phyloP scores from a whole-genome alignment of 2,113 vertebrate species.

The Pollachius pollachius region DNA sequence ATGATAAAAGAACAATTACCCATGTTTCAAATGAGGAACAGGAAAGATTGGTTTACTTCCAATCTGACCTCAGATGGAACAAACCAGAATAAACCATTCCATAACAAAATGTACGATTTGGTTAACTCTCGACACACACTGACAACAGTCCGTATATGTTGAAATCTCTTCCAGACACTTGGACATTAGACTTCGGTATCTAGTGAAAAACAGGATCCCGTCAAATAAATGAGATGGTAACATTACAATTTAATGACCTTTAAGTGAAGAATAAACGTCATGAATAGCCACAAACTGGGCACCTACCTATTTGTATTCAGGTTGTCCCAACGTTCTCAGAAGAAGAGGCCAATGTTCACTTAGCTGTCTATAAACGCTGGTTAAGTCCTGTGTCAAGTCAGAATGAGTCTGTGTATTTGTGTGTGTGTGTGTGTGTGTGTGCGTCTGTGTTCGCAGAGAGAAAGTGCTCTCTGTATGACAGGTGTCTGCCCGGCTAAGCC shows the following conservation, averaged over 20 bases:
- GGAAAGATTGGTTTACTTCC: slow-evolving; percentile 14
- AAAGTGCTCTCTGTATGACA: slow-evolving; percentile 46
- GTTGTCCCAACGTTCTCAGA: too few relatives aligned
- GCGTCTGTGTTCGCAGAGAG: slow-evolving; percentile 8
- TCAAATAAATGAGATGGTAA: not conserved
- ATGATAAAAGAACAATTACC: not conserved
- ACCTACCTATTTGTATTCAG: too few relatives aligned
- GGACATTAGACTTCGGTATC: not conserved
- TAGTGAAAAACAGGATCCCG: not conserved
- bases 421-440: slow-evolving; percentile 5
- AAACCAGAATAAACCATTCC: slow-evolving; percentile 8
- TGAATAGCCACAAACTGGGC: too few relatives aligned
- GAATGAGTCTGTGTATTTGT: not conserved
- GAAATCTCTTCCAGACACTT: not conserved
- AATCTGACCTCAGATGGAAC: slow-evolving; percentile 31
- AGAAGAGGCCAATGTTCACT: too few relatives aligned
- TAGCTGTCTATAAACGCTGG: too few relatives aligned
- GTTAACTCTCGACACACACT: slow-evolving; percentile 17
- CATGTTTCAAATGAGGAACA: slow-evolving; percentile 13
- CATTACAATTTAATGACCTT: not conserved
- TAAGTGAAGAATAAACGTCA: too few relatives aligned
- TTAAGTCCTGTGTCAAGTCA: not conserved
- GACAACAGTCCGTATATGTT: not conserved
- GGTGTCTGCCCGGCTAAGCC: slow-evolving; percentile 46
- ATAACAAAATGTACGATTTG: slow-evolving; percentile 11